phyloP scores from a whole-genome alignment of 92 coral and sea anemone species.

The Nematostella vectensis region DNA sequence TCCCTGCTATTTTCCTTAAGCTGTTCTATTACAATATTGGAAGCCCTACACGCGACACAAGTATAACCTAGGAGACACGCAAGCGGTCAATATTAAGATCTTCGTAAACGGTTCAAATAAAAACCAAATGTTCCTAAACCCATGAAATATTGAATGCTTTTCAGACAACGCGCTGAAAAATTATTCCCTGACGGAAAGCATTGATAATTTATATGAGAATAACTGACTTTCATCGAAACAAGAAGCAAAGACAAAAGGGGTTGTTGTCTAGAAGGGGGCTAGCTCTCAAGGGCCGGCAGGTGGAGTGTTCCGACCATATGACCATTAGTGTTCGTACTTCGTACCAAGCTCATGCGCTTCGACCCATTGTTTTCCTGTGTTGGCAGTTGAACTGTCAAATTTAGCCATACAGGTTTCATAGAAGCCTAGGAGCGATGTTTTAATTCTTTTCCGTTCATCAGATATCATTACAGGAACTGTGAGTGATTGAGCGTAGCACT shows the following conservation, averaged over 20 bases:
- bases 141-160: no score
- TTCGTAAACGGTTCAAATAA: not conserved
- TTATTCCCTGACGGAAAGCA: no score
- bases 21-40: not conserved
- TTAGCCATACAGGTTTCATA: not conserved
- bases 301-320: not conserved
- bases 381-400: not conserved
- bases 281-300: not conserved
- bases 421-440: not conserved
- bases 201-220: not conserved
- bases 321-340: not conserved
- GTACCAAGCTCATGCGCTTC: not conserved
- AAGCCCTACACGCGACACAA: not conserved
- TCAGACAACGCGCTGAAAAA: no score
- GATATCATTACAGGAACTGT: not conserved
- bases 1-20: not conserved
- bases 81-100: not conserved
- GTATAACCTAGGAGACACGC: not conserved
- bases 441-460: not conserved
- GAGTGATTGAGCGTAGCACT: not conserved
- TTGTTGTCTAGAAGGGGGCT: not conserved
- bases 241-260: not conserved
- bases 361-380: not conserved
- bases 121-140: no score
- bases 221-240: not conserved